Evolutionary conservation across 2,888 invertebrate species (phyloP).

Genomic region (Thecocarcelia acutangulata): DNA sequence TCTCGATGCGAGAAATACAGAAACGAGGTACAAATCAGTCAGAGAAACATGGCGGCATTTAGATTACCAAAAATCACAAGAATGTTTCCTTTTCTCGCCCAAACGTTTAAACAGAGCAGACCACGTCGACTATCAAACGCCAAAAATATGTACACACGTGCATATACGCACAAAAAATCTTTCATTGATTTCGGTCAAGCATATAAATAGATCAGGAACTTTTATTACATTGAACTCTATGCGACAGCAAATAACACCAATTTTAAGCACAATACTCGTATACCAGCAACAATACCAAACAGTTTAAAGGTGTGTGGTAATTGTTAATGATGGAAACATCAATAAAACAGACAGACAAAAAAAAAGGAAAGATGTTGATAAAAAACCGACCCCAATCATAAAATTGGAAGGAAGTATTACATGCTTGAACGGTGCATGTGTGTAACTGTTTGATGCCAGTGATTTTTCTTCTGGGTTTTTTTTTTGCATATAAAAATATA

Average conservation of each 20-base stretch:
- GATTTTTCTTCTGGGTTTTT: neutral
- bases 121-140: neutral
- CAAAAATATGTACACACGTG: too few relatives aligned
- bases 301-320: conserved; percentile 60
- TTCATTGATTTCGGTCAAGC: conserved; percentile 46
- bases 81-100: too few relatives aligned
- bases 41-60: too few relatives aligned
- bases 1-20: too few relatives aligned
- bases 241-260: conserved; percentile 32
- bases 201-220: conserved; percentile 46
- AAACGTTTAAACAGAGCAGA: neutral
- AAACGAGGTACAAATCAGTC: too few relatives aligned
- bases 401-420: conserved; percentile 12
- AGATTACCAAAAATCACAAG: too few relatives aligned
- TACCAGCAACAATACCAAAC: conserved; percentile 20
- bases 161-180: conserved; percentile 14
- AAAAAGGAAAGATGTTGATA: conserved; percentile 33
- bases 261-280: neutral
- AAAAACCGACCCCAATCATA: conserved; percentile 31
- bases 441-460: conserved; percentile 26
- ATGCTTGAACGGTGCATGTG: neutral
- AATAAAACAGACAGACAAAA: conserved; percentile 27
- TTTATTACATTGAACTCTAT: conserved; percentile 33
- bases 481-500: neutral
- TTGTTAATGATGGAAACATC: conserved; percentile 56